phyloP scores from a whole-genome alignment of 2,113 vertebrate genomes.

The Turnix velox region DNA sequence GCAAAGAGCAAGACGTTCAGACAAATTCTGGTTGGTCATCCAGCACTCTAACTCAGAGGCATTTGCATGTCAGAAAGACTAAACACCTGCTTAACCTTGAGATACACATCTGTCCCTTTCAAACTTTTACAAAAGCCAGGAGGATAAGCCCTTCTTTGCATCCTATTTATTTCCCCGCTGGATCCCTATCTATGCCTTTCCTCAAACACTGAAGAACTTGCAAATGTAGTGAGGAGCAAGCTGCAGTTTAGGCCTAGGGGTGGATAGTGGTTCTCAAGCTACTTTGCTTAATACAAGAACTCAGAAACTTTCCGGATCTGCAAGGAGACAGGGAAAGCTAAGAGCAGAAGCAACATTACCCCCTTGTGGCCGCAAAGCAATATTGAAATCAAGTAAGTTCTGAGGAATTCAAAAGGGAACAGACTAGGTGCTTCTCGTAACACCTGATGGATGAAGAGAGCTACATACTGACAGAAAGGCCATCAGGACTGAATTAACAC shows the following conservation, averaged over 20 bases:
- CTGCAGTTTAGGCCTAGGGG: background rate
- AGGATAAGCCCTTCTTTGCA: background rate
- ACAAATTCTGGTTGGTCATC: background rate
- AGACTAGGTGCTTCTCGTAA: background rate
- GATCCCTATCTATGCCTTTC: background rate
- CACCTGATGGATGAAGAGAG: background rate
- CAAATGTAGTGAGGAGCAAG: background rate
- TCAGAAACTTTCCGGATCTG: background rate
- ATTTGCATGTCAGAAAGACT: background rate
- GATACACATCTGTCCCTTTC: background rate
- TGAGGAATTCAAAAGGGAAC: background rate
- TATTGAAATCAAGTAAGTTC: background rate
- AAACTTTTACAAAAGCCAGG: background rate
- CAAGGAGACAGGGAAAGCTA: background rate
- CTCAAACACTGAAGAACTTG: background rate
- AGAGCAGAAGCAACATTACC: conserved; percentile 53
- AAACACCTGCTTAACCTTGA: background rate
- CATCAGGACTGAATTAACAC: background rate
- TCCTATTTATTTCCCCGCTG: background rate
- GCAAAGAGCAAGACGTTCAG: background rate
- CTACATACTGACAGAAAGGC: background rate
- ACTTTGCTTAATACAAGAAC: background rate
- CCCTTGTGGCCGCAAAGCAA: conserved; percentile 38
- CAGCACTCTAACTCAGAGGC: background rate
- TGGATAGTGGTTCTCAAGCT: background rate